These are phyloP conservation scores for Elgaria multicarinata DNA, from an alignment of 2,113 vertebrate genomes.

Conservation along the genomic window DNA sequence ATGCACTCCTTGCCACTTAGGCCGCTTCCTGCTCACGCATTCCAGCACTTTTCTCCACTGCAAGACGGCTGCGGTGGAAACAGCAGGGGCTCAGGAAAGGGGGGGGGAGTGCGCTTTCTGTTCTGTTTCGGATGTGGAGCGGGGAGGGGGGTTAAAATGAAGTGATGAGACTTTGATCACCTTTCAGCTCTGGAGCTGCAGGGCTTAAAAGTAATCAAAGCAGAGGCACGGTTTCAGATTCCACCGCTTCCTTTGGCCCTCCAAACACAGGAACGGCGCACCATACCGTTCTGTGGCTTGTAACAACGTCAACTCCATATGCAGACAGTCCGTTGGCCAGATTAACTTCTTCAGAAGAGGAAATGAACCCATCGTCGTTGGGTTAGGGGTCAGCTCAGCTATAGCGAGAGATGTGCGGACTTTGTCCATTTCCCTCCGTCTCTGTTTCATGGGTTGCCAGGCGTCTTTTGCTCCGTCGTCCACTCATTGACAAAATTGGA, in stretches of 20 bases:
- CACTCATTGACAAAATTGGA: too few species aligned
- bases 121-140: not conserved
- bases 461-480: too few species aligned
- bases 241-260: not conserved
- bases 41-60: not conserved
- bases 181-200: not conserved
- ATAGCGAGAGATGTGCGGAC: not conserved
- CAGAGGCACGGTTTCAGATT: not conserved
- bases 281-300: too few species aligned
- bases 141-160: not conserved
- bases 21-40: not conserved
- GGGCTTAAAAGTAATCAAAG: too few species aligned
- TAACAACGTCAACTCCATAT: too few species aligned
- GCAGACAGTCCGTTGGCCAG: not conserved
- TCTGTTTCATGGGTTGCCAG: too few species aligned
- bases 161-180: not conserved
- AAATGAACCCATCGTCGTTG: not conserved
- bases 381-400: not conserved
- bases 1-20: not conserved
- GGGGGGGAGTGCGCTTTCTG: not conserved
- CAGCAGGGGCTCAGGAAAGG: not conserved
- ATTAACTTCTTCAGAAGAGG: not conserved
- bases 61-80: not conserved
- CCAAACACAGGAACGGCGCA: too few species aligned
- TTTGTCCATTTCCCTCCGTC: too few species aligned